These are phyloP conservation scores for Parapsyche elsis DNA, from an alignment of 1,140 invertebrate species.

Conservation along the genomic window DNA sequence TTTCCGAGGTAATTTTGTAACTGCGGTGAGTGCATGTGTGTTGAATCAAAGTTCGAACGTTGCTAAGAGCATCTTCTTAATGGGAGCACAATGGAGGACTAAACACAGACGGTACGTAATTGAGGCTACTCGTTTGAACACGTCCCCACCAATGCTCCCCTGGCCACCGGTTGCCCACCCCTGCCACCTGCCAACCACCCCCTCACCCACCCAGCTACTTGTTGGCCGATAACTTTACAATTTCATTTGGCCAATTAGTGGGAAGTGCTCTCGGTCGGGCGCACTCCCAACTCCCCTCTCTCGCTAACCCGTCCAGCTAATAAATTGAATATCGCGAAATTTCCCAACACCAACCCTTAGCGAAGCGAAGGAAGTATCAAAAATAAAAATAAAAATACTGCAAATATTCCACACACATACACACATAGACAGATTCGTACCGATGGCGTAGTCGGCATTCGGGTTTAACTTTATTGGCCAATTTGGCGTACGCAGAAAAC, in stretches of 20 bases:
- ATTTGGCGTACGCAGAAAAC: conserved; percentile 9
- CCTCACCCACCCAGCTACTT: conserved; percentile 33
- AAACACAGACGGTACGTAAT: conserved; percentile 12
- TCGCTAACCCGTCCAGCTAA: neutral
- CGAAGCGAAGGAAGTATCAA: neutral
- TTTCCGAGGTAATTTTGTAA: neutral
- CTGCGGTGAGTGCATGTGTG: neutral
- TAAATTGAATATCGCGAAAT: conserved; percentile 21
- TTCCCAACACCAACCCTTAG: neutral
- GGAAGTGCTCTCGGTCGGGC: conserved; percentile 45
- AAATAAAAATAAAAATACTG: no score
- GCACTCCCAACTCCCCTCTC: conserved; percentile 13
- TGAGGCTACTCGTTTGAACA: conserved; percentile 20
- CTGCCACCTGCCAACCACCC: neutral
- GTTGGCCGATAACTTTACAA: conserved; percentile 52
- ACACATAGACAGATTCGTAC: no score
- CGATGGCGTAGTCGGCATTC: no score
- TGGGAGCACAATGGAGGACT: neutral
- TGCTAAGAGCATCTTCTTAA: neutral
- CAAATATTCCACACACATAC: no score
- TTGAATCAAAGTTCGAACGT: neutral
- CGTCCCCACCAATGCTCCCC: conserved; percentile 1
- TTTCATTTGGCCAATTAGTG: conserved; percentile 55
- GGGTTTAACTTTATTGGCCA: neutral
- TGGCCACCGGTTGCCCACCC: conserved; percentile 20